These are phyloP conservation scores for Gadopsis marmoratus DNA, from an alignment of 2,797 vertebrate species.

Conservation along the genomic window DNA sequence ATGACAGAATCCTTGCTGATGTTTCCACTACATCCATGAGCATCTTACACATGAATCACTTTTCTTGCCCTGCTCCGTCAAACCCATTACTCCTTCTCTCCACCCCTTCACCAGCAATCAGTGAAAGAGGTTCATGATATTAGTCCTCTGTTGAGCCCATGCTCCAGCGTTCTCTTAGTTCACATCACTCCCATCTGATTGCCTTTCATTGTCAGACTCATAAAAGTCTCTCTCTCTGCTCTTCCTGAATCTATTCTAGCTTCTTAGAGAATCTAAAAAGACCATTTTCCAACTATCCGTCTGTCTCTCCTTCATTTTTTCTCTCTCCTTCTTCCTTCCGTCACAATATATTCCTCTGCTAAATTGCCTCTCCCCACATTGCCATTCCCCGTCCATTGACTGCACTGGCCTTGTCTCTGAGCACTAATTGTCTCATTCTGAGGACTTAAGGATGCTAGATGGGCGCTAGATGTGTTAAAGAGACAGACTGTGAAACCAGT, in stretches of 20 bases:
- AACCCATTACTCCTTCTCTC: conserved; percentile 38
- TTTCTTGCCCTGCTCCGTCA: conserved; percentile 28
- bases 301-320: conserved; percentile 58
- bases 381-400: conserved; percentile 72
- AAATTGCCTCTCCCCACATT: conserved; percentile 67
- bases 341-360: conserved; percentile 63
- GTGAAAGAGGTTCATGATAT: conserved; percentile 71
- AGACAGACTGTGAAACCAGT: conserved; percentile 76
- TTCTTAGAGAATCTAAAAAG: conserved; percentile 62
- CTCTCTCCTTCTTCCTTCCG: conserved; percentile 48
- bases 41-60: conserved; percentile 20
- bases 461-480: conserved; percentile 76
- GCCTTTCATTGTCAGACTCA: conserved; percentile 72
- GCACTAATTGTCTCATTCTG: conserved; percentile 81
- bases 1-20: conserved; percentile 24
- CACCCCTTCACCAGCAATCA: conserved; percentile 56
- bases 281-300: conserved; percentile 60
- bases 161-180: conserved; percentile 63
- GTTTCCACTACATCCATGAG: conserved; percentile 36
- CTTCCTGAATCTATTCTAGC: conserved; percentile 51
- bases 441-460: conserved; percentile 79
- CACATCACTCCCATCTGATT: conserved; percentile 72
- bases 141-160: conserved; percentile 69
- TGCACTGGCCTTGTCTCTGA: conserved; percentile 76
- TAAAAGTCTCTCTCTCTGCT: conserved; percentile 65